Base-by-base conservation (phyloP, 2,888 invertebrate genomes). In the Elysia crispata region DNA sequence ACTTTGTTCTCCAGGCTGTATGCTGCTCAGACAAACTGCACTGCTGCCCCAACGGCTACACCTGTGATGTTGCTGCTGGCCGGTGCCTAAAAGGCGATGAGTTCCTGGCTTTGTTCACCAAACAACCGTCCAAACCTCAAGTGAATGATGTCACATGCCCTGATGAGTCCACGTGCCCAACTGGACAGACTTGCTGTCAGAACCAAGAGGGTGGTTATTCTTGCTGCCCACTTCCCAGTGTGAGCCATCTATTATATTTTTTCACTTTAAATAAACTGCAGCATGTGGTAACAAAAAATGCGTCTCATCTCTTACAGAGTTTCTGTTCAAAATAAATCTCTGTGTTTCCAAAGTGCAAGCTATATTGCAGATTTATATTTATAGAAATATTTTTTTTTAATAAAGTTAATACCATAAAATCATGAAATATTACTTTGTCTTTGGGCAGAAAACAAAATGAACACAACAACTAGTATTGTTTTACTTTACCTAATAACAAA, bases 21-120 rank as follows among this genome's bases (percentile, higher is more conserved):
- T 91, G 91, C 74, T 91, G 91, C 83, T 64, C 77, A 41, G 91
- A 91, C 81, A 79, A 84, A 18, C 31, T 85, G 8, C 90, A 91
- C 80, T 92, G 91, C 84, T 91, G 91, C 84, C 90, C 87, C 6
- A 23, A 82, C 54, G 86, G 86, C 33, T 82, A 84, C 81, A 84
- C 81, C 23, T 88, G 90, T 87, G 83, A 90, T 79, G 83, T 85
- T 1, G 74, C 74, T 13, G 70, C 77, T 50, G 85, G 85, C 8
- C 81, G 74, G n/a, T 90, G 90, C 83, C 75, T 76, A 41, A 69
- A 66, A 70, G 79, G 77, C 20, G 41, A 23, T 70, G n/a, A 25
- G 3, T 69, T 79, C 25, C 8, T 73, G n/a, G 60, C 75, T 13
- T 72, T 70, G 79, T 25, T 73, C 15, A 57, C 31, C 6, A 81